Evolutionary conservation across 2,797 vertebrate species (phyloP), one percentile per base, ranked within the genome.

Genomic region (Neoniphon sammara): DNA sequence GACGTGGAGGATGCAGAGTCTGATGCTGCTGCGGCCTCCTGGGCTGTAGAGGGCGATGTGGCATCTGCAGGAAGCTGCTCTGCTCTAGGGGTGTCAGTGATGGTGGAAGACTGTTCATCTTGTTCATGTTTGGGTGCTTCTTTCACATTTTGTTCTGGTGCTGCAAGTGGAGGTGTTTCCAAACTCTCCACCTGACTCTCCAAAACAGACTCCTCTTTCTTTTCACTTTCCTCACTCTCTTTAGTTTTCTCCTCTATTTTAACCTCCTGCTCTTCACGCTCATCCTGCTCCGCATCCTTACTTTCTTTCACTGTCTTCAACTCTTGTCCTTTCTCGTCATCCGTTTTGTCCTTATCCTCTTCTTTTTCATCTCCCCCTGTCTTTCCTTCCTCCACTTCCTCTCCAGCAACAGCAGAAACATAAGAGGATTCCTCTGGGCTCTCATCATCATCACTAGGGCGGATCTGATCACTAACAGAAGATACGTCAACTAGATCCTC

Each of bases 401-500:
- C 60, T 70, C 61, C 34, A 1, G 87, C 73, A 23, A 73, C 70
- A 52, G 90, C 89, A 27, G 88, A 83, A 27, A 80, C 72, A n/a
- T 70, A 83, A 30, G 90, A 91, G 1, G 82, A 86, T 58, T 91
- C 79, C 57, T 84, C 84, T 63, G 90, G 23, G 0, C 76, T 85
- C 70, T 92, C 93, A 61, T 88, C 88, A 0, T 66, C 70, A 27
- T 86, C 80, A 30, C 73, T 88, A 0, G 63, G 57, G 1, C 68
- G 70, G 53, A 54, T 68, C 57, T 76, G 74, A 59, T 91, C 91
- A 10, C 87, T 86, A 42, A 85, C 71, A 15, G 88, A 84, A 0
- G 90, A 88, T 55, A 82, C 15, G 0, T 93, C 90, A 2, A 73
- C 85, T 18, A 70, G 58, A 65, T 89, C 85, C n/a, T 94, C 81